Percentiles rank a stretch among this genome's conserved stretches.
phyloP scores from a whole-genome alignment of 2,797 vertebrate genomes.

The Limosa lapponica region DNA sequence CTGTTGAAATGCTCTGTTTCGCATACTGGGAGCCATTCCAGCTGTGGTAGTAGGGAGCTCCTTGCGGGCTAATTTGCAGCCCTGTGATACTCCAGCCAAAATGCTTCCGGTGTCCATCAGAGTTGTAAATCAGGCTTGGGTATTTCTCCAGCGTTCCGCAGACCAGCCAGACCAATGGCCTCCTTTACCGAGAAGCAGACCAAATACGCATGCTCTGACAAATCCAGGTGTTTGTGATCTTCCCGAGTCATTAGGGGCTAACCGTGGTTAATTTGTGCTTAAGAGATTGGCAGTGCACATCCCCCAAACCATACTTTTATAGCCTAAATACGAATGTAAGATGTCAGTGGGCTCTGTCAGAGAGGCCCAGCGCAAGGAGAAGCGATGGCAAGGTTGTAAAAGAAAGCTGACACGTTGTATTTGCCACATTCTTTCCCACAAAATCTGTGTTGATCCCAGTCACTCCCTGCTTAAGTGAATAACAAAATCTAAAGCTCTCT shows the following conservation, averaged over 20 bases:
- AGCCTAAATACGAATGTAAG: neutral
- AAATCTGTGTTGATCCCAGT: neutral
- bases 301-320: neutral
- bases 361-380: neutral
- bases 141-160: neutral
- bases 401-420: neutral
- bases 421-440: neutral
- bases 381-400: neutral
- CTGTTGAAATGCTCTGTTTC: neutral
- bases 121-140: neutral
- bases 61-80: neutral
- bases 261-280: neutral
- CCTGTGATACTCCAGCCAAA: neutral
- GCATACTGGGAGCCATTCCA: neutral
- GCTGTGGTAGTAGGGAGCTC: neutral
- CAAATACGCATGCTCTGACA: neutral
- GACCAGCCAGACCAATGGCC: neutral
- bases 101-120: neutral
- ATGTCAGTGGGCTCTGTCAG: rapidly evolving
- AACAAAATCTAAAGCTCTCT: neutral
- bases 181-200: neutral
- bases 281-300: neutral
- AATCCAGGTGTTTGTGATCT: neutral
- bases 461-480: neutral
- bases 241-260: neutral